Evolutionary conservation across 2,888 invertebrate genomes (phyloP).

Genomic region (Tinea trinotella): DNA sequence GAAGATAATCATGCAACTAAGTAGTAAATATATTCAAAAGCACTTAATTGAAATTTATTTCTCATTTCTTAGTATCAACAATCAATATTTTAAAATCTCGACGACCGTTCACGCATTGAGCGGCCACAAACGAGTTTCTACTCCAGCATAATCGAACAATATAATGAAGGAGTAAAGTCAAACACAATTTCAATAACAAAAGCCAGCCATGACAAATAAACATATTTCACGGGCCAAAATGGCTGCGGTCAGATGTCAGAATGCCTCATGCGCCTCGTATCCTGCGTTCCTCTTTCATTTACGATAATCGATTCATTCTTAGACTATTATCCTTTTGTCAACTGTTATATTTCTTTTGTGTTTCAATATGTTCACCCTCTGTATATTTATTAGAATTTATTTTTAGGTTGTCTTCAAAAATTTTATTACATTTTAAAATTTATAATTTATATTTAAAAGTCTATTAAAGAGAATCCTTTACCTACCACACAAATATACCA

Average conservation of each 20-base stretch:
- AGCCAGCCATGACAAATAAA: conserved; percentile 69
- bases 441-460: too few species aligned
- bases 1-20: background rate
- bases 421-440: too few species aligned
- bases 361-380: background rate
- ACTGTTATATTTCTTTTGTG: background rate
- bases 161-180: conserved; percentile 71
- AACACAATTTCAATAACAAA: conserved; percentile 73
- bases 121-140: conserved; percentile 63
- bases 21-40: conserved; percentile 23
- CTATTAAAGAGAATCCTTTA: too few species aligned
- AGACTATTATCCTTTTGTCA: conserved; percentile 9
- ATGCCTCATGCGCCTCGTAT: conserved; percentile 26
- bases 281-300: conserved; percentile 8
- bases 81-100: conserved; percentile 70
- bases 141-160: conserved; percentile 67
- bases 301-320: conserved; percentile 13
- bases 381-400: background rate
- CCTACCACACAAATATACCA: too few species aligned
- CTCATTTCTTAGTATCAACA: conserved; percentile 71
- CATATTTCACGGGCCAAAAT: conserved; percentile 71
- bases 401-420: background rate
- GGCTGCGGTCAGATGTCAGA: conserved; percentile 70
- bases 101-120: conserved; percentile 43
- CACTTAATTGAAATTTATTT: conserved; percentile 71